These are phyloP conservation scores for Sterrhoptilus dennistouni DNA, from an alignment of 2,113 vertebrate genomes.

Conservation along the genomic window DNA sequence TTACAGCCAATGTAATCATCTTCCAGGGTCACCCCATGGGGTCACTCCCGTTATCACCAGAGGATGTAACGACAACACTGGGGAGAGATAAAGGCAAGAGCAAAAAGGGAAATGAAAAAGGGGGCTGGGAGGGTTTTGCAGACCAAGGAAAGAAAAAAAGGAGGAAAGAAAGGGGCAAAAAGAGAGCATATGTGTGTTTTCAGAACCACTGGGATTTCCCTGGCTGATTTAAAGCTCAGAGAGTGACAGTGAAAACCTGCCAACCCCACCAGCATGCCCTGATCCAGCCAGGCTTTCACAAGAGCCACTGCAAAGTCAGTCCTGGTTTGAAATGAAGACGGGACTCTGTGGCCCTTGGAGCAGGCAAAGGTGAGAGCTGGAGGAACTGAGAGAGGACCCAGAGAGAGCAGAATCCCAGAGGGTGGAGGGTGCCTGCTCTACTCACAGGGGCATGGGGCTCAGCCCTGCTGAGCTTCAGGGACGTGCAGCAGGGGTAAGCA, in stretches of 20 bases:
- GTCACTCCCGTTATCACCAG: slow-evolving; percentile 34
- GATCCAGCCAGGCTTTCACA: not conserved
- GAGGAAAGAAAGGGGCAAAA: not conserved
- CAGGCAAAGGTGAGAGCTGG: fast-evolving
- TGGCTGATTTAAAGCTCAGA: not conserved
- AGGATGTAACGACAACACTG: slow-evolving; percentile 1
- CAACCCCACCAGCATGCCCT: not conserved
- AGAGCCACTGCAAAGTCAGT: not conserved
- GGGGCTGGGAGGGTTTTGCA: not conserved
- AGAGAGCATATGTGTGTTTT: not conserved
- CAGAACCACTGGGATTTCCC: not conserved
- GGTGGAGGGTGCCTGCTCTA: not conserved
- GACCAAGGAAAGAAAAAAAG: not conserved
- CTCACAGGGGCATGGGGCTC: fast-evolving
- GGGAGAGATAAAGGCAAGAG: not conserved
- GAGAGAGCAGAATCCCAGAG: not conserved
- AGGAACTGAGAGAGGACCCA: not conserved
- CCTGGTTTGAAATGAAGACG: fast-evolving
- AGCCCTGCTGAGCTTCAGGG: not conserved
- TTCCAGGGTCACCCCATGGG: not conserved
- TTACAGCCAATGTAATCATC: slow-evolving; percentile 42
- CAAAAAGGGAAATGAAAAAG: slow-evolving; percentile 7
- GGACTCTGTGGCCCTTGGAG: not conserved
- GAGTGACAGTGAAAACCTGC: slow-evolving; percentile 1
- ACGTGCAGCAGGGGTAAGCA: not conserved